Conservation (phyloP, 2,113 vertebrate species). For the Misgurnus mizolepis region DNA sequence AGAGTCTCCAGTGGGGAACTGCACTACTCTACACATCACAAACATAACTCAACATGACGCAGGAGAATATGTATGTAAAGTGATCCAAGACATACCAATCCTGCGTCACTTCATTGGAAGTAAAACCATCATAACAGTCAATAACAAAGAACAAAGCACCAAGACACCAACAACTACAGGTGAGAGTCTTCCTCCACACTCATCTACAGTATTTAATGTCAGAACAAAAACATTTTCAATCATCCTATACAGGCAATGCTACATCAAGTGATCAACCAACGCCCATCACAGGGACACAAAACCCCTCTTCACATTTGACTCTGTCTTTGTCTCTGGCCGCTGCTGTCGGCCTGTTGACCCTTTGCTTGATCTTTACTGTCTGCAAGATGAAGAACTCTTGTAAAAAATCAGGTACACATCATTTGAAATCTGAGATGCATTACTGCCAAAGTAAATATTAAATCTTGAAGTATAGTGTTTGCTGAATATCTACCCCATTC, state of each 20-base stretch:
- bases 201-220: too few relatives aligned
- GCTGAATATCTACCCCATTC: background rate
- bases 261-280: background rate
- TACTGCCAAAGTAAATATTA: too few relatives aligned
- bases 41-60: background rate
- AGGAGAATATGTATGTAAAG: conserved; percentile 33
- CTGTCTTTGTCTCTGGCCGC: background rate
- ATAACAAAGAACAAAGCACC: background rate
- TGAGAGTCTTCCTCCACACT: background rate
- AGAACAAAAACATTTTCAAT: too few relatives aligned
- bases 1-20: background rate
- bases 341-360: background rate
- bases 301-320: background rate
- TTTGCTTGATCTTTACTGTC: conserved; percentile 12
- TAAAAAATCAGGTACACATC: conserved; percentile 32
- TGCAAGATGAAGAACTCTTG: conserved; percentile 17
- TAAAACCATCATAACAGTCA: background rate
- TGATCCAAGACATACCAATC: background rate
- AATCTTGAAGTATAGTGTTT: too few relatives aligned
- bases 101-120: rapidly evolving
- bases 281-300: too few relatives aligned
- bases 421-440: background rate
- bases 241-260: background rate
- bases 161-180: background rate
- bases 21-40: background rate